Percentiles rank a stretch among this genome's conserved stretches.
phyloP scores from a whole-genome alignment of 92 coral and sea anemone genomes.

The Hydrozoanthus gracilis region DNA sequence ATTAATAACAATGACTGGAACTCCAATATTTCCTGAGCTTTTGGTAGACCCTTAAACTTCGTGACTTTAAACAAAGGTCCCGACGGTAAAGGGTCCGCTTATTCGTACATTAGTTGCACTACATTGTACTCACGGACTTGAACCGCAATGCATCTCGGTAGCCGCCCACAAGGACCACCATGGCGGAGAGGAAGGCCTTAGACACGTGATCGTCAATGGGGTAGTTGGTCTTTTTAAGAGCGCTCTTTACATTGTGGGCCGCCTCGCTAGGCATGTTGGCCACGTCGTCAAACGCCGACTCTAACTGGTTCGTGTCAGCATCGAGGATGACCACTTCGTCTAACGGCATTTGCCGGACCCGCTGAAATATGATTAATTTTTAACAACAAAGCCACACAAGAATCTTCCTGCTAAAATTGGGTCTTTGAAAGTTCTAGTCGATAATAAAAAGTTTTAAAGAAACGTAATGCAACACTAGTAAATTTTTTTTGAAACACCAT shows the following conservation, averaged over 20 bases:
- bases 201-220: constrained; percentile 95
- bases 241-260: constrained; percentile 77
- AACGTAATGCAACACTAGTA: no score
- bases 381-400: no score
- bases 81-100: no score
- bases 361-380: constrained; percentile 48
- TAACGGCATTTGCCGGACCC: constrained; percentile 90
- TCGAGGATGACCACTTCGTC: constrained; percentile 95
- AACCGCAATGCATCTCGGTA: constrained; percentile 91
- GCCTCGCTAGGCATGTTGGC: constrained; percentile 79
- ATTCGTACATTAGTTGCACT: background rate
- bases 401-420: no score
- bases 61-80: no score
- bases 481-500: no score
- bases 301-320: constrained; percentile 89
- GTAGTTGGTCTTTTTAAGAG: constrained; percentile 81
- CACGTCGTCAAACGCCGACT: constrained; percentile 81
- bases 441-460: no score
- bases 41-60: no score
- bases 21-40: no score
- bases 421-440: no score
- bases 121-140: constrained; percentile 73
- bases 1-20: no score
- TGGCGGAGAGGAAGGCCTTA: constrained; percentile 83
- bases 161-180: constrained; percentile 91